Evolutionary conservation across 2,888 invertebrate genomes (phyloP), one percentile per base, ranked within the genome.

Genomic region (Imbricaverruca yamaguchii): DNA sequence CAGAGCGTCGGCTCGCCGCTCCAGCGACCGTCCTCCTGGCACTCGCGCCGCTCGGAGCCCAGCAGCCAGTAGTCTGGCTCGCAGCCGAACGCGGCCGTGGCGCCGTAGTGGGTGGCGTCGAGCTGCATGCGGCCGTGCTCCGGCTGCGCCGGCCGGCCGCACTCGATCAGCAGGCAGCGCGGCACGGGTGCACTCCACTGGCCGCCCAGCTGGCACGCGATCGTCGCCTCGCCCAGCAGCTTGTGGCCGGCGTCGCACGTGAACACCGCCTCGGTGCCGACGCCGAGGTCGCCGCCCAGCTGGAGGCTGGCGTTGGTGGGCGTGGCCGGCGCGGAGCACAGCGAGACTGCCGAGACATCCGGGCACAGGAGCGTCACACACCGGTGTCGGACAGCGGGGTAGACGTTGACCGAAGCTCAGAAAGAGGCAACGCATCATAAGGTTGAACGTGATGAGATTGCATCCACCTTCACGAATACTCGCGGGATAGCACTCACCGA

Each of bases 91-190:
- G 94, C 89, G 0, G 91, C 94, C 4, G 93, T 92, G 0, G 94
- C 93, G 0, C 95, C 95, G 85, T 95, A 95, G 86, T 94, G 95
- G 0, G 96, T 95, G 0, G 92, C 94, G 86, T 96, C 96, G 81
- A 96, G 87, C 0, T 92, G 93, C 82, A 94, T 92, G 85, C 91
- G 91, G 25, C 87, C 87, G 82, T 86, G 84, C 21, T 82, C n/a
- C 11, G 86, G 82, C 4, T 84, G 83, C 12, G 85, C 84, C 56
- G 67, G 85, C 81, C 80, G 82, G 10, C 86, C 86, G 83, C 87
- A 87, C 82, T 86, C 84, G 11, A 86, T 84, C 65, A 83, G 95
- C 86, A 93, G 91, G 87, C 95, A 96, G 84, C 91, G 91, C 0
- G 95, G 94, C 56, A 94, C 92, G 81, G 91, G 90, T 0, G 94